Base-by-base conservation (phyloP, 1,140 invertebrate genomes). In the Pinna nobilis region DNA sequence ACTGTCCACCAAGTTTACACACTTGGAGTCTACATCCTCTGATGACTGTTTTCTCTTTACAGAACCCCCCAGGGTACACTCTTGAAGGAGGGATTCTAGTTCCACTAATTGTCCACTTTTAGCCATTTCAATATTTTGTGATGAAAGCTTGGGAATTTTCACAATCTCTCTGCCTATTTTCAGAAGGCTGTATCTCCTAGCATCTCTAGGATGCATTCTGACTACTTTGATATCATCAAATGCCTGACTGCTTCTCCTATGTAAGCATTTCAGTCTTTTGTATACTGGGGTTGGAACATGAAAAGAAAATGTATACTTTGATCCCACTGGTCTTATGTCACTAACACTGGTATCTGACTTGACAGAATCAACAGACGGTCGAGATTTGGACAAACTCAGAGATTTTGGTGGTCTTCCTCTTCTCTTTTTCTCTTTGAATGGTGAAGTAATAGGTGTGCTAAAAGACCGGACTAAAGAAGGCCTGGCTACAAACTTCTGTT, bases 161-260 rank as follows among this genome's bases (percentile, higher is more conserved):
- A 87, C 84, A n/a, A 84, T 65, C 59, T 84, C 85, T 20, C 82
- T 76, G 33, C 85, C 85, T 67, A 87, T 87, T 74, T 87, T 87
- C 28, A 87, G 49, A 66, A 87, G 66, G 68, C 85, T 87, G 76
- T 87, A 87, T 44, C 78, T 78, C 39, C 85, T 76, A 5, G 85
- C 85, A 81, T 87, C 85, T 78, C 77, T 87, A 28, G 85, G 85
- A 69, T 87, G 85, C 84, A 87, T 85, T 30, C 82, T 76, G 6
- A 87, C 84, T 37, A 84, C 44, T 55, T 79, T 81, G 5, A 85
- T 49, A 30, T 76, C 70, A 53, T 61, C 55, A 20, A 39, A 49
- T 11, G 47, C 11, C 32, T 65, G 44, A 18, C 18, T 55, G 30
- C 60, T 44, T 41, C 37, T 53, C 37, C 71, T 76, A 33, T 70